These are phyloP conservation scores for Odontocolon sp. DNA, from an alignment of 2,888 invertebrate species.

Conservation along the genomic window DNA sequence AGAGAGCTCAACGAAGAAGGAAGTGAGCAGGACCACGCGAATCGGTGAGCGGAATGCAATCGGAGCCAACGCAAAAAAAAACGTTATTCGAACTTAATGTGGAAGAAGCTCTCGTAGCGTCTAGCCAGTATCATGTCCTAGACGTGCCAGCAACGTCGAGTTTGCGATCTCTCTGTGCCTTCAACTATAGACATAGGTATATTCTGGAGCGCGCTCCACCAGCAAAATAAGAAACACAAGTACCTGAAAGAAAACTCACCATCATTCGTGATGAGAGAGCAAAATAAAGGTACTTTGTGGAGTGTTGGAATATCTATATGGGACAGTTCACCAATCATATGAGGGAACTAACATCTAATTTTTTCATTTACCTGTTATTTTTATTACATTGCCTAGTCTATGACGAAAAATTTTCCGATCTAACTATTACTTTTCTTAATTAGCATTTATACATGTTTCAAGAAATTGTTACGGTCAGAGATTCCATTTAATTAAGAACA, in stretches of 20 bases:
- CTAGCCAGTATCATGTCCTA: conserved; percentile 15
- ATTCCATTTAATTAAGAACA: no score
- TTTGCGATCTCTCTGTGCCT: background rate
- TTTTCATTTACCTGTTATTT: no score
- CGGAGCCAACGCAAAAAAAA: conserved; percentile 58
- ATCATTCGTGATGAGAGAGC: background rate
- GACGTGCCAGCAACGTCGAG: background rate
- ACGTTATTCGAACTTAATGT: conserved; percentile 60
- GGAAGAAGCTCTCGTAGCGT: conserved; percentile 42
- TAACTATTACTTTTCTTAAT: no score
- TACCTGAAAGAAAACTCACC: background rate
- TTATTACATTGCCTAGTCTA: no score
- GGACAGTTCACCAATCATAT: no score
- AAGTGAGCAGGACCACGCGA: conserved; percentile 30
- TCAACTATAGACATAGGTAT: background rate
- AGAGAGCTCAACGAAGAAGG: conserved; percentile 42
- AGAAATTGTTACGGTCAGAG: no score
- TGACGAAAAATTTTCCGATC: no score
- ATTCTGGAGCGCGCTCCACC: no score
- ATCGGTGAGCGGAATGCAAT: conserved; percentile 63
- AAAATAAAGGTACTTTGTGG: no score
- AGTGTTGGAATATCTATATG: no score
- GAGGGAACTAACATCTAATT: no score
- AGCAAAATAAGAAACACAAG: background rate
- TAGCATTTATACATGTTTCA: no score